A percentile compares a stretch with the other conserved stretches of the same genome.
These are phyloP conservation scores for Heterocephalus glaber DNA, from an alignment of 2,113 vertebrate genomes.

Conservation along the genomic window DNA sequence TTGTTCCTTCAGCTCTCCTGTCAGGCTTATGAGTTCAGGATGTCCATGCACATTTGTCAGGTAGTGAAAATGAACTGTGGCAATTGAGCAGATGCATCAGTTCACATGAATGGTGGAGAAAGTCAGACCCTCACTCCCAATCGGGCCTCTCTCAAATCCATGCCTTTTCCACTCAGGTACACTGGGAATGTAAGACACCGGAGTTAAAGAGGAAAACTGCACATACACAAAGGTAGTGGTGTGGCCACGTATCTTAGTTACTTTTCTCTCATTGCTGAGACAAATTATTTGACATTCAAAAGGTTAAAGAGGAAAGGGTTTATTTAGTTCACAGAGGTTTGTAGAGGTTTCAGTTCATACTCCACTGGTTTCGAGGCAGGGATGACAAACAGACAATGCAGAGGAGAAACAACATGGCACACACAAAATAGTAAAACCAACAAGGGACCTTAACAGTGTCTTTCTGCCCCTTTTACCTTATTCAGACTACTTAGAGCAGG, in stretches of 20 bases:
- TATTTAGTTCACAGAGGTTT: no score
- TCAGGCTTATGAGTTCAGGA: not conserved
- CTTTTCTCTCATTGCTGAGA: no score
- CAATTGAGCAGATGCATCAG: not conserved
- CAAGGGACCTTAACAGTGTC: no score
- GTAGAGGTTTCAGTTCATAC: no score
- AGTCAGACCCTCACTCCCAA: not conserved
- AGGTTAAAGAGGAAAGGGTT: no score
- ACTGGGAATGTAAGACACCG: not conserved
- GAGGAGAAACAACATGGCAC: no score
- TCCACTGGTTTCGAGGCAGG: no score
- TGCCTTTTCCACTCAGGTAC: rapidly evolving
- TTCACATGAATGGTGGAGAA: not conserved
- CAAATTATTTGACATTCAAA: no score
- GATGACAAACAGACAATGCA: no score
- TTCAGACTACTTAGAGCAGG: no score
- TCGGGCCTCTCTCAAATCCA: not conserved
- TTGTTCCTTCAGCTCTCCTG: not conserved
- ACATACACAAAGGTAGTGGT: rapidly evolving
- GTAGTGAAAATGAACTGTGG: not conserved
- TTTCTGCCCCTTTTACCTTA: no score
- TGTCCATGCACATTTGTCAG: not conserved
- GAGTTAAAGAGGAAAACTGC: not conserved
- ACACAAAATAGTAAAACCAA: no score
- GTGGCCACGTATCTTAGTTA: not conserved